phyloP scores from a whole-genome alignment of 1,140 invertebrate genomes.

The Drosophila sechellia region DNA sequence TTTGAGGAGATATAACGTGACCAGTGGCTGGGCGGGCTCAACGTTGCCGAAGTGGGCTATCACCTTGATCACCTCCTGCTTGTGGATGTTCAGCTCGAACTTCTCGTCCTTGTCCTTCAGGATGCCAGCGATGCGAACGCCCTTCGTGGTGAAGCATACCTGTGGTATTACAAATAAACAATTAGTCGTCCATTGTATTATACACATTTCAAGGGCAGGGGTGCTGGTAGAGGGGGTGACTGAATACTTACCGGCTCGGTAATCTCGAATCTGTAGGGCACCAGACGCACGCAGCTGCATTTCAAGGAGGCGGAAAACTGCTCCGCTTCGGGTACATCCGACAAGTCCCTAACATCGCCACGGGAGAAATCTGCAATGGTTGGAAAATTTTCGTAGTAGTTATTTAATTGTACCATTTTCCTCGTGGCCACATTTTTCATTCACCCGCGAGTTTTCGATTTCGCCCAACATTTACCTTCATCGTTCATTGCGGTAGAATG shows the following conservation, averaged over 20 bases:
- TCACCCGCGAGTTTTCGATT: background rate
- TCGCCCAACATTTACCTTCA: slow-evolving; percentile 14
- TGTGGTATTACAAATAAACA: background rate
- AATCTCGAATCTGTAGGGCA: slow-evolving; percentile 27
- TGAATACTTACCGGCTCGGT: slow-evolving; percentile 23
- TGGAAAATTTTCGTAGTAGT: background rate
- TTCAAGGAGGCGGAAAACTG: slow-evolving; percentile 4
- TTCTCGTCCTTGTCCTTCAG: slow-evolving; percentile 18
- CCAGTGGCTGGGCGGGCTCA: slow-evolving; percentile 10
- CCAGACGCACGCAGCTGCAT: slow-evolving; percentile 26
- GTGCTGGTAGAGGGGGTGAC: background rate
- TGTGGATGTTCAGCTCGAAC: slow-evolving; percentile 28
- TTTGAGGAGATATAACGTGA: slow-evolving; percentile 24
- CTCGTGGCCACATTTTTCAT: slow-evolving; percentile 17
- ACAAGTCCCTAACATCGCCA: slow-evolving; percentile 67
- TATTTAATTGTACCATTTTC: slow-evolving; percentile 3
- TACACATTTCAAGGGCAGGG: slow-evolving; percentile 16
- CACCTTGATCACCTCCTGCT: slow-evolving; percentile 39
- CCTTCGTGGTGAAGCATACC: slow-evolving; percentile 24
- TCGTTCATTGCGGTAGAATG: slow-evolving; percentile 11
- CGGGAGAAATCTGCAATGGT: slow-evolving; percentile 65
- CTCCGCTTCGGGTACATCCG: slow-evolving; percentile 2
- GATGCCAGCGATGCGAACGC: slow-evolving; percentile 12
- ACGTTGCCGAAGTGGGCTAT: slow-evolving; percentile 23
- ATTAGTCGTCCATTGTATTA: slow-evolving; percentile 1